phyloP scores from a whole-genome alignment of 2,113 vertebrate species.

The Chiloscyllium plagiosum region DNA sequence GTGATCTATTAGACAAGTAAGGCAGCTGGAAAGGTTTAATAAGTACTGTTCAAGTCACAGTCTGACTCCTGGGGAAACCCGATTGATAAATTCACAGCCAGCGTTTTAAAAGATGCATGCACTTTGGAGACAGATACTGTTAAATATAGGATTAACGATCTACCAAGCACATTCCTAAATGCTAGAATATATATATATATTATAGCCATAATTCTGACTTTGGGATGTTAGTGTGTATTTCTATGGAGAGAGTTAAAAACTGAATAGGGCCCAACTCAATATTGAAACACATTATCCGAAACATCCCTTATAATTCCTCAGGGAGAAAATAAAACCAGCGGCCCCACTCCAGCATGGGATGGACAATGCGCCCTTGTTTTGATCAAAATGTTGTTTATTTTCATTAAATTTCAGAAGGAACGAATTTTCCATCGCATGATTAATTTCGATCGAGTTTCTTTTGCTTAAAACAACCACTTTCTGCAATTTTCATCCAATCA shows the following conservation, averaged over 20 bases:
- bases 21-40: not conserved
- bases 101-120: not conserved
- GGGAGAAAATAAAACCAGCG: too few relatives aligned
- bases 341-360: not conserved
- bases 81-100: not conserved
- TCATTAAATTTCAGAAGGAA: not conserved
- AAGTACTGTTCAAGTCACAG: not conserved
- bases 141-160: not conserved
- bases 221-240: not conserved
- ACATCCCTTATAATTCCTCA: not conserved
- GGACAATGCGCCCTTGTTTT: not conserved
- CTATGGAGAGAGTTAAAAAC: not conserved
- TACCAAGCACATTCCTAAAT: not conserved
- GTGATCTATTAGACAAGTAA: not conserved
- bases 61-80: not conserved
- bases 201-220: not conserved
- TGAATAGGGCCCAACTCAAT: not conserved
- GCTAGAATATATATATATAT: not conserved
- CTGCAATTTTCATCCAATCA: not conserved
- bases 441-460: not conserved
- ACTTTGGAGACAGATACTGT: not conserved
- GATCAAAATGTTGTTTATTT: not conserved
- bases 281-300: not conserved
- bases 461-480: not conserved
- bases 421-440: not conserved